A percentile compares a stretch with the other conserved stretches of the same genome.
phyloP scores from a whole-genome alignment of 2,888 invertebrate genomes.

The Anaspis maculata region DNA sequence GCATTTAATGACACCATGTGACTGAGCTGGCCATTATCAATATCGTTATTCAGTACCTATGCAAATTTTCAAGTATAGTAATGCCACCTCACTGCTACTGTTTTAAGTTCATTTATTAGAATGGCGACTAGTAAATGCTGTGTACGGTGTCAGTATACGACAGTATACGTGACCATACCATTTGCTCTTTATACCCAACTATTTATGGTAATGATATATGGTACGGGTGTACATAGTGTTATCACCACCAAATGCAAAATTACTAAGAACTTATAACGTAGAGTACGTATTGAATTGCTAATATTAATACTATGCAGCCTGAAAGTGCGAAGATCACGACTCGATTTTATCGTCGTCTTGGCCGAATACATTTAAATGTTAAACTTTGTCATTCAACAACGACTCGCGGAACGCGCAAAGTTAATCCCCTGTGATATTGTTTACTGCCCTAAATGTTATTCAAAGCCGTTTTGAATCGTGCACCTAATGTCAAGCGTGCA shows the following conservation, averaged over 20 bases:
- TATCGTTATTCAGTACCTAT: too few relatives aligned
- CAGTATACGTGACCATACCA: slow-evolving; percentile 22
- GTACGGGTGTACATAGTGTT: too few relatives aligned
- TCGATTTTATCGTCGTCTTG: slow-evolving; percentile 8
- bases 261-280: slow-evolving; percentile 18
- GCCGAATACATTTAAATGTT: slow-evolving; percentile 9
- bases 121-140: slow-evolving; percentile 4
- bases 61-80: too few relatives aligned
- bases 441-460: slow-evolving; percentile 1
- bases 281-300: slow-evolving; percentile 23
- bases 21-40: too few relatives aligned
- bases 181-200: slow-evolving; percentile 12
- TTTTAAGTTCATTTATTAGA: slow-evolving; percentile 6
- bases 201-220: slow-evolving; percentile 23
- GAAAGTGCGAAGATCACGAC: slow-evolving; percentile 31
- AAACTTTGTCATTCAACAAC: slow-evolving; percentile 10
- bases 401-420: too few relatives aligned
- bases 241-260: slow-evolving; percentile 22
- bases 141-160: slow-evolving; percentile 8
- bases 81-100: too few relatives aligned
- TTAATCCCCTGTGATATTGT: slow-evolving; percentile 8
- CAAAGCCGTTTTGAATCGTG: background rate
- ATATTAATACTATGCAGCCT: slow-evolving; percentile 22
- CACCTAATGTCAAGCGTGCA: too few relatives aligned
- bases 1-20: too few relatives aligned